Percentiles rank a stretch among this genome's conserved stretches.
Evolutionary conservation across 2,888 invertebrate species (phyloP).

Genomic region (Folsomia candida): DNA sequence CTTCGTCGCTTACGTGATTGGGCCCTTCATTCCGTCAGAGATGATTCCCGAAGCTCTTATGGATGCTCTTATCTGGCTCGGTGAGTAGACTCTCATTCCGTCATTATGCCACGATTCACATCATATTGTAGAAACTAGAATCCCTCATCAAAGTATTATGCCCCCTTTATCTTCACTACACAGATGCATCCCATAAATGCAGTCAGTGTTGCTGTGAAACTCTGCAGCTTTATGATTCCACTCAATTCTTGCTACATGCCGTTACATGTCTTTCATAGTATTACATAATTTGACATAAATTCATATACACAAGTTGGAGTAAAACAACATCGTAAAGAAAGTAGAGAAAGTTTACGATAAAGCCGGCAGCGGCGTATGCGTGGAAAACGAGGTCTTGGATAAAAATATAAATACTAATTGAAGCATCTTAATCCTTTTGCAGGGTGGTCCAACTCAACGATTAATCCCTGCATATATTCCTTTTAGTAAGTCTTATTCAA

Average conservation of each 20-base stretch:
- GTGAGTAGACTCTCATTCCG: constrained; percentile 50
- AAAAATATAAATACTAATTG: background rate
- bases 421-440: constrained; percentile 7
- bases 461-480: constrained; percentile 87
- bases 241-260: too few relatives aligned
- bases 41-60: constrained; percentile 60
- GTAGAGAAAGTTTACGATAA: too few relatives aligned
- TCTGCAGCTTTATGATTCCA: too few relatives aligned
- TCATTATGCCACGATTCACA: too few relatives aligned
- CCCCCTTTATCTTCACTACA: background rate
- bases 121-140: too few relatives aligned
- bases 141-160: background rate
- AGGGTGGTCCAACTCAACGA: constrained; percentile 84
- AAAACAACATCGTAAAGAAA: too few relatives aligned
- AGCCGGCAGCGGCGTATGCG: too few relatives aligned
- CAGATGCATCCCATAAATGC: background rate
- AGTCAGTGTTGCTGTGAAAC: too few relatives aligned
- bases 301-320: too few relatives aligned
- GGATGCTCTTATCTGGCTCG: constrained; percentile 79
- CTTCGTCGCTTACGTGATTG: constrained; percentile 76
- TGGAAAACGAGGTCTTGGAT: background rate
- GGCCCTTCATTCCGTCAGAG: constrained; percentile 68
- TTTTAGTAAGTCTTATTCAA: constrained; percentile 83
- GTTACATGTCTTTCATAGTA: too few relatives aligned
- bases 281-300: too few relatives aligned